Evolutionary conservation across 2,113 vertebrate genomes (phyloP).

Genomic region (Lepus americanus): DNA sequence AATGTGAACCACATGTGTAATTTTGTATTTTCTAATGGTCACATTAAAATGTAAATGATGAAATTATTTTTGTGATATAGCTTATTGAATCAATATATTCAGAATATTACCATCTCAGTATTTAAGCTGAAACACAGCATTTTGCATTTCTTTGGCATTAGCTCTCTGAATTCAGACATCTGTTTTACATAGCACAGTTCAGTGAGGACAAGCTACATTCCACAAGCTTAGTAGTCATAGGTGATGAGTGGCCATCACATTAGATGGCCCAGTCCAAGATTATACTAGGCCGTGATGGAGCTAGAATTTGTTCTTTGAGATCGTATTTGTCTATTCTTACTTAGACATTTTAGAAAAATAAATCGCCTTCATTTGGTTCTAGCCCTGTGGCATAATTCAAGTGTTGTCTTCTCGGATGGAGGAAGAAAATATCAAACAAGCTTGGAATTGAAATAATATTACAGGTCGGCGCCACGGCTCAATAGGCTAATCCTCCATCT

Average conservation of each 20-base stretch:
- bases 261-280: background rate
- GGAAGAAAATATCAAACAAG: conserved; percentile 50
- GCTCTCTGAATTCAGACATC: background rate
- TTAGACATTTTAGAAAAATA: conserved; percentile 25
- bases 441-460: background rate
- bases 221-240: background rate
- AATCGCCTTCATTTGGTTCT: conserved; percentile 40
- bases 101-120: conserved; percentile 22
- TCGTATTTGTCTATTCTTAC: background rate
- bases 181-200: background rate
- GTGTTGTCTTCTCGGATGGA: background rate
- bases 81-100: background rate
- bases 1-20: background rate
- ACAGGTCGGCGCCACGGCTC: background rate
- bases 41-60: background rate
- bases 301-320: conserved; percentile 32
- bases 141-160: background rate
- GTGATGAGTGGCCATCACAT: background rate
- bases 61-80: conserved; percentile 42
- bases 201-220: background rate
- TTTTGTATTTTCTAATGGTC: conserved; percentile 17
- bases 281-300: background rate
- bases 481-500: too few species aligned
- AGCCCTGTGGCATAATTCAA: background rate
- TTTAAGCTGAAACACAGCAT: background rate